Base-by-base conservation (phyloP, 2,888 invertebrate genomes). In the Orthosia cruda region DNA sequence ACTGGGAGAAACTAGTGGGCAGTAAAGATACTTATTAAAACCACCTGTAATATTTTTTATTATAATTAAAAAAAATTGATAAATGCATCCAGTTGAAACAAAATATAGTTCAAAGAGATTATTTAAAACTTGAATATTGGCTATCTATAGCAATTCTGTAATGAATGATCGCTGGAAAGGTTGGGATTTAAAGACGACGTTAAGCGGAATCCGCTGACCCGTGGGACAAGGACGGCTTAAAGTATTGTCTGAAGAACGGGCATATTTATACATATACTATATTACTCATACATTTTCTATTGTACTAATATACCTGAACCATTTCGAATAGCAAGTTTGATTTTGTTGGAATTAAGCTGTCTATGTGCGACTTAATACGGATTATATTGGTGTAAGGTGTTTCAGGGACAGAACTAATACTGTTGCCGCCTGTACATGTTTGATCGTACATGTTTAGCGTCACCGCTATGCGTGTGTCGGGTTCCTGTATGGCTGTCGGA, bases 401-500 rank as follows among this genome's bases (percentile, higher is more conserved):
- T 12, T 62, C 64, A 61, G 52, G 16, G 23, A 13, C 52, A 16
- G 64, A 71, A 69, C 23, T 69, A 62, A 68, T 47, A 66, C 57
- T 71, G 67, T 63, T 63, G 69, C 47, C 26, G 58, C 32, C 32
- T 20, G 49, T 59, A 63, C 58, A 71, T 74, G 66, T 75, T 67
- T 59, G 71, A 77, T 74, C 63, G 49, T 59, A 63, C 58, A 71
- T 74, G 66, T 75, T 67, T 59, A 74, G 57, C 26, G 62, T 40
- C 45, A 71, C 69, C 57, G 61, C 50, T 80, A 74, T 71, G 54
- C 63, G 18, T 79, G 61, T 65, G 71, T 72, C 49, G 58, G 70
- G 74, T 71, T 67, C 71, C 73, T 67, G 80, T 82, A 67, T 73
- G 71, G 79, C 65, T 82, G 70, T 61, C 61, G 77, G 76, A 75